phyloP scores from a whole-genome alignment of 1,140 invertebrate species.

The Drosophila watanabei region DNA sequence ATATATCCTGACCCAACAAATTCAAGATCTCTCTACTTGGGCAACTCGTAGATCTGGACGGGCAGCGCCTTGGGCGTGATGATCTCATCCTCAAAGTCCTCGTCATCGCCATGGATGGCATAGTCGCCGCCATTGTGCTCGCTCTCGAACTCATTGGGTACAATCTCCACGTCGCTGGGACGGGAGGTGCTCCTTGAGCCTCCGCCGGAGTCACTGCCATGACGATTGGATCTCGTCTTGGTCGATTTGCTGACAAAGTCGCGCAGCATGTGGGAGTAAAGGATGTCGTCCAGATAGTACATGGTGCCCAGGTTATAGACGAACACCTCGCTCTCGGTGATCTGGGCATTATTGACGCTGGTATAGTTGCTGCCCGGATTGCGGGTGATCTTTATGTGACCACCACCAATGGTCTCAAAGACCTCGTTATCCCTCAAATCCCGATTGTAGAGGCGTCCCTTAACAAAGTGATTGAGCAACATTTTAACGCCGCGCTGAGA shows the following conservation, averaged over 20 bases:
- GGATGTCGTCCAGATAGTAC: constrained; percentile 88
- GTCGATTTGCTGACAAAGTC: constrained; percentile 68
- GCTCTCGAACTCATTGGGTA: constrained; percentile 86
- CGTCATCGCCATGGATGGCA: constrained; percentile 79
- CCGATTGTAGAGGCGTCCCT: constrained; percentile 87
- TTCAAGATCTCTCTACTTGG: constrained; percentile 64
- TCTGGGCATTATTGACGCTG: constrained; percentile 87
- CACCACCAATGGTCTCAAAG: constrained; percentile 87
- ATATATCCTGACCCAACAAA: constrained; percentile 14
- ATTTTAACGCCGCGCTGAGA: constrained; percentile 87
- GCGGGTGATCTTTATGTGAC: constrained; percentile 86
- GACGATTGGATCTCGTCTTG: constrained; percentile 73
- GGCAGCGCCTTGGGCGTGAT: constrained; percentile 85
- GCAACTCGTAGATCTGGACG: constrained; percentile 83
- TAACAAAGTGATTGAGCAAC: constrained; percentile 88
- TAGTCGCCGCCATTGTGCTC: constrained; percentile 74
- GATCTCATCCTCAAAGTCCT: constrained; percentile 85
- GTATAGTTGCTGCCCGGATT: constrained; percentile 86
- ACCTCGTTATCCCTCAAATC: constrained; percentile 87
- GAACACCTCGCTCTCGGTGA: constrained; percentile 88
- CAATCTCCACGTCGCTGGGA: constrained; percentile 85
- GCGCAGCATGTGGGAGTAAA: constrained; percentile 86
- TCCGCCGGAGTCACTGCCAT: constrained; percentile 59
- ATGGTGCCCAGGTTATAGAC: constrained; percentile 89
- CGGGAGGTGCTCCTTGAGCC: constrained; percentile 66